These are phyloP conservation scores for Triplophysa siluroides DNA, from an alignment of 2,113 vertebrate genomes.

Conservation along the genomic window DNA sequence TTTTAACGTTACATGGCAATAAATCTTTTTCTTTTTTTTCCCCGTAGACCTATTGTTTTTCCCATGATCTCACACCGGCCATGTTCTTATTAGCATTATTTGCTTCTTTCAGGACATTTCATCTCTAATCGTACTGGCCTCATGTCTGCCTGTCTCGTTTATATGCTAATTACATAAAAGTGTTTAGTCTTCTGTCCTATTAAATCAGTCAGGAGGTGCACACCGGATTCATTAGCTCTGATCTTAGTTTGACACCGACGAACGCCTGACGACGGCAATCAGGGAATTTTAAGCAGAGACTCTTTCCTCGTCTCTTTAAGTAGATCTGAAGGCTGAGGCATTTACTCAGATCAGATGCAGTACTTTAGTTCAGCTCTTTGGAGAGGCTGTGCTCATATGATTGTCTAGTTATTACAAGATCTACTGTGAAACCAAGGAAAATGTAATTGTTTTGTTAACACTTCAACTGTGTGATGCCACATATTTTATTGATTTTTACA, in stretches of 20 bases:
- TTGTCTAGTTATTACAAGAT: constrained; percentile 49
- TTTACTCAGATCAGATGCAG: constrained; percentile 30
- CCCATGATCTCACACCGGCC: constrained; percentile 5
- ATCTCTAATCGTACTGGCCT: constrained; percentile 53
- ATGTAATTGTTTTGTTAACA: neutral
- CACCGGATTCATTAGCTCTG: constrained; percentile 58
- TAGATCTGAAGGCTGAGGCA: constrained; percentile 19
- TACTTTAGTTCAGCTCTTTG: constrained; percentile 36
- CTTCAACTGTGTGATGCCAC: too few relatives aligned
- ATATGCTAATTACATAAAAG: constrained; percentile 63
- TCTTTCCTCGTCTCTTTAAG: constrained; percentile 6
- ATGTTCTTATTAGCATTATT: constrained; percentile 39
- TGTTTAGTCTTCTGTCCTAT: constrained; percentile 63
- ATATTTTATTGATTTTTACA: too few relatives aligned
- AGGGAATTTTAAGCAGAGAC: constrained; percentile 56
- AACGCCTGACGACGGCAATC: constrained; percentile 57
- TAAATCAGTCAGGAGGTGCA: constrained; percentile 61
- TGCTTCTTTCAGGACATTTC: constrained; percentile 55
- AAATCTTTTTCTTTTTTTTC: too few relatives aligned
- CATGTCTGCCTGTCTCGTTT: constrained; percentile 59
- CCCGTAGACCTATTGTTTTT: neutral
- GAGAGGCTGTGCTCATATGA: constrained; percentile 36
- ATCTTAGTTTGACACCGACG: constrained; percentile 53
- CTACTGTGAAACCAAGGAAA: constrained; percentile 15
- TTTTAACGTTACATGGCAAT: too few relatives aligned